A percentile compares a stretch with the other conserved stretches of the same genome.
Evolutionary conservation across 2,113 vertebrate species (phyloP).

Genomic region (Aleadryas rufinucha): DNA sequence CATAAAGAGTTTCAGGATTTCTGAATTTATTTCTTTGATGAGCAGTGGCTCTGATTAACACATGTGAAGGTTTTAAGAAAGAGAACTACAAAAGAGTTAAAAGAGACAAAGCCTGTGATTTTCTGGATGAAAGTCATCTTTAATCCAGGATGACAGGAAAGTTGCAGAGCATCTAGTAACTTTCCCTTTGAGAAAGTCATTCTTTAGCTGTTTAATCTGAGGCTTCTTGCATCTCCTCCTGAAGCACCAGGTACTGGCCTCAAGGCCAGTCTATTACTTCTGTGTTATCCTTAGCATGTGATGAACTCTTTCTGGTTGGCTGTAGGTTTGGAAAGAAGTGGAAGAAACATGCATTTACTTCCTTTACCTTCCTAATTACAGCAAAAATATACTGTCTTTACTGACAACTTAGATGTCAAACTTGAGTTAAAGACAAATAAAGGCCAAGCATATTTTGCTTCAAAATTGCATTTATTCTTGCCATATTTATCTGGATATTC

Average conservation of each 20-base stretch:
- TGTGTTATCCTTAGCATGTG: not conserved
- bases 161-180: not conserved
- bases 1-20: not conserved
- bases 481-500: rapidly evolving
- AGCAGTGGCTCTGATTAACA: not conserved
- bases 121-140: not conserved
- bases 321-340: not conserved
- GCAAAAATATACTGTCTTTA: not conserved
- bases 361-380: not conserved
- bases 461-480: not conserved
- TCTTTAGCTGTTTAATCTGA: not conserved
- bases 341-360: not conserved
- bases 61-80: not conserved
- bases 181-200: not conserved
- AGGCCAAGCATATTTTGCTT: not conserved
- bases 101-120: not conserved
- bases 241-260: not conserved
- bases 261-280: not conserved
- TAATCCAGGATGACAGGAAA: not conserved
- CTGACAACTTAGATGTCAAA: not conserved
- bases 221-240: not conserved
- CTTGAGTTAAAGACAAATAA: not conserved
- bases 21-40: not conserved
- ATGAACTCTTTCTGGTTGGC: not conserved
- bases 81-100: not conserved